These are phyloP conservation scores for Athalia cordata DNA, from an alignment of 2,888 invertebrate species.

Conservation along the genomic window DNA sequence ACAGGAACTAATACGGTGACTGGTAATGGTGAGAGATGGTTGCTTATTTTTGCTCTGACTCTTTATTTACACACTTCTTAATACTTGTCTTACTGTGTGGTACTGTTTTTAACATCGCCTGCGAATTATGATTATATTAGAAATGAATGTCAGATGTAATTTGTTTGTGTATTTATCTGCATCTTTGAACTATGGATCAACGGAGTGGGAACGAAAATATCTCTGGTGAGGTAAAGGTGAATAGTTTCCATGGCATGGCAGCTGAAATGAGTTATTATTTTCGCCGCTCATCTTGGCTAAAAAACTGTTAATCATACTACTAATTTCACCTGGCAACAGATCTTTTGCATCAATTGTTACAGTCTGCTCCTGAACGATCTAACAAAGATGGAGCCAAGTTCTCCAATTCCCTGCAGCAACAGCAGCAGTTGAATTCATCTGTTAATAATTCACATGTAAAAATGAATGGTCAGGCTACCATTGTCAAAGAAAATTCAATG, in stretches of 20 bases:
- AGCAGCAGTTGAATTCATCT: slow-evolving; percentile 55
- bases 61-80: not conserved
- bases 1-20: slow-evolving; percentile 10
- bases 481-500: slow-evolving; percentile 52
- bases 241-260: not conserved
- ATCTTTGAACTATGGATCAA: too few species aligned
- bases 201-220: too few species aligned
- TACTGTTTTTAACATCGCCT: too few species aligned
- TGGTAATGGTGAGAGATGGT: slow-evolving; percentile 4
- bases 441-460: slow-evolving; percentile 56
- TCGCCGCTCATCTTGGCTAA: not conserved
- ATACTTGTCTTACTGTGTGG: too few species aligned
- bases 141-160: too few species aligned
- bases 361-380: slow-evolving; percentile 66
- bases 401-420: slow-evolving; percentile 56
- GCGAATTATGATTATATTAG: too few species aligned
- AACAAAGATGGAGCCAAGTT: slow-evolving; percentile 62
- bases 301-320: not conserved
- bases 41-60: not conserved
- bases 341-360: slow-evolving; percentile 30
- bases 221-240: not conserved
- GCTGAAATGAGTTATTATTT: not conserved
- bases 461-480: slow-evolving; percentile 40
- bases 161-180: too few species aligned
- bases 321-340: slow-evolving; percentile 39